Evolutionary conservation across 2,888 invertebrate genomes (phyloP), one percentile per base, ranked within the genome.

Genomic region (Escarpia spicata): DNA sequence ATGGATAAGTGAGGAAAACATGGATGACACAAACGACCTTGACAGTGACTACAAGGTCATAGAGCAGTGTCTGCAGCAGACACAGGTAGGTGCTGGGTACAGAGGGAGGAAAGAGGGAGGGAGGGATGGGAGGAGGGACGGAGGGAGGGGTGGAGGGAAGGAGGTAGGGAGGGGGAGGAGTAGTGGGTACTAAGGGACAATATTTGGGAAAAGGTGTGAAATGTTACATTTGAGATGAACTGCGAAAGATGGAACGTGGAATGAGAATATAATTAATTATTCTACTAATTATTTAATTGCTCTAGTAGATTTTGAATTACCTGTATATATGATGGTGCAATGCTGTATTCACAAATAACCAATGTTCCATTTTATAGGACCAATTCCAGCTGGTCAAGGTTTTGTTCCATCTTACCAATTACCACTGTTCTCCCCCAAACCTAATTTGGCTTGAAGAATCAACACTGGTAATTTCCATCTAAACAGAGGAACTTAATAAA

Each of bases 21-120:
- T 75, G 75, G 75, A 75, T 75, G 75, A 75, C 75, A 26, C 75
- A 75, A 75, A 75, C 75, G 75, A 75, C 75, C 26, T 75, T 75
- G 75, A 75, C 75, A 26, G 75, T 75, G 75, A 75, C 75, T 75
- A 75, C 75, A 75, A 75, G 75, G 75, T 75, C 75, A 75, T 75
- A 75, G 75, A 75, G 75, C 75, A 75, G 75, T 75, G 75, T 75
- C 75, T 75, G 26, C 75, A 75, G 75, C 75, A 75, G 75, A 75
- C 75, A 75, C 75, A 75, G 75, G 75, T 75, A 75, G 26, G 75
- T 75, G 4, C n/a, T n/a, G 26, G n/a, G 75, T 2, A 52, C 9
- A 52, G 52, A 52, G 75, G 75, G 26, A n/a, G 75, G 6, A 26
- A n/a, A 26, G 75, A 6, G 75, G 15, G 60, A 19, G 19, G 60